Base-by-base conservation (phyloP, 2,797 vertebrate species). In the Sebastes kiyomatsui region DNA sequence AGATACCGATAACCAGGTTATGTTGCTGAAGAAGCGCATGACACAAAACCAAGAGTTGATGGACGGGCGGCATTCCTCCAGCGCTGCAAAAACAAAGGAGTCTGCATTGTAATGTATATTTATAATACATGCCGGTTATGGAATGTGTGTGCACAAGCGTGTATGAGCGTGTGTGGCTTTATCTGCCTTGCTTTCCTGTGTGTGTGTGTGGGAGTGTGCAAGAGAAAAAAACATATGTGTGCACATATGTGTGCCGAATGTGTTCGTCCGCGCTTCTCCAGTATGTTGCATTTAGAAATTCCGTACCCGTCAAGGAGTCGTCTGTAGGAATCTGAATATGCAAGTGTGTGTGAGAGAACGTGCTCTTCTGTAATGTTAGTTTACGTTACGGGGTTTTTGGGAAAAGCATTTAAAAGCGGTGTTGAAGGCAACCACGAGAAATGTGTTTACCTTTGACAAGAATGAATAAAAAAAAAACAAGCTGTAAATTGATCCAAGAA, bases 271-370 rank as follows among this genome's bases (percentile, higher is more conserved):
- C 92, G 93, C 93, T 95, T 94, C 93, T 85, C 61, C 10, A 94
- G 90, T 93, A 84, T 88, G 93, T 95, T 92, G 94, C 94, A 91
- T 95, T 96, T 95, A 95, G 94, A 90, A 78, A 90, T 92, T 92
- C 95, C 79, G 90, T 94, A 94, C 88, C 89, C 65, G 88, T 94
- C 87, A 92, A 92, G 86, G 92, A 94, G 88, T 94, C 77, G 90
- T 96, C 93, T 94, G 94, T 95, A 96, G 95, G 93, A 54, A 93
- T 94, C 90, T 96, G 93, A 95, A 95, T 95, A 95, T 95, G 94
- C 94, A 96, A 95, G 91, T 58, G 82, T 78, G 92, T 90, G 6
- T 80, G 90, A 89, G 86, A 91, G 92, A 79, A 82, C 83, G 88
- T 88, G 93, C 86, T 91, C 87, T 92, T 92, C 87, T 92, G 85